These are phyloP conservation scores for Stenchaetothrips biformis DNA, from an alignment of 2,888 invertebrate genomes.

Conservation along the genomic window DNA sequence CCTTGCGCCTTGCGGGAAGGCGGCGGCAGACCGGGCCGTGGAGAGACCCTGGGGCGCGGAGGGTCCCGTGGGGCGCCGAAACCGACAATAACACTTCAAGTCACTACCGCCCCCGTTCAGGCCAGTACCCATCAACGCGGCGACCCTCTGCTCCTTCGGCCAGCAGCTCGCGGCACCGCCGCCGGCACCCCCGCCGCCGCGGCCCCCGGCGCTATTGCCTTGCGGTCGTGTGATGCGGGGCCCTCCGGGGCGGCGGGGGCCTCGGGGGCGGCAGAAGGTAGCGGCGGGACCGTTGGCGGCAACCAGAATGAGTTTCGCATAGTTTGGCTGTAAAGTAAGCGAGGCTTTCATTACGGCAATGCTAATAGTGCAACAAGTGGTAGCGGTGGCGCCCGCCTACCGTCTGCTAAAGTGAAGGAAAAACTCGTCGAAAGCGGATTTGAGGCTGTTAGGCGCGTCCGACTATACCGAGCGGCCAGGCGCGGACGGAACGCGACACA, in stretches of 20 bases:
- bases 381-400: no score
- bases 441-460: no score
- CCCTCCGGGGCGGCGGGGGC: not conserved
- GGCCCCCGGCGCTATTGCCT: not conserved
- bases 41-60: not conserved
- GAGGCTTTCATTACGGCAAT: not conserved
- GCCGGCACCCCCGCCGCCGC: not conserved
- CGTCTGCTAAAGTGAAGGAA: no score
- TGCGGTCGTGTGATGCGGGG: not conserved
- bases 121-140: not conserved
- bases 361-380: not conserved
- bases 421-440: no score
- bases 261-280: not conserved
- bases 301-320: no score
- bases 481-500: no score
- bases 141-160: not conserved
- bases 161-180: not conserved
- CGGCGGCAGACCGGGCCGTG: not conserved
- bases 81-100: slow-evolving; percentile 2
- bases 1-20: not conserved
- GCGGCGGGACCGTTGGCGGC: not conserved
- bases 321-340: not conserved
- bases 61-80: not conserved
- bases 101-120: not conserved
- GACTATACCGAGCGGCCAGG: no score